phyloP scores from a whole-genome alignment of 64 coral and sea anemone species.

The Montipora foliosa region DNA sequence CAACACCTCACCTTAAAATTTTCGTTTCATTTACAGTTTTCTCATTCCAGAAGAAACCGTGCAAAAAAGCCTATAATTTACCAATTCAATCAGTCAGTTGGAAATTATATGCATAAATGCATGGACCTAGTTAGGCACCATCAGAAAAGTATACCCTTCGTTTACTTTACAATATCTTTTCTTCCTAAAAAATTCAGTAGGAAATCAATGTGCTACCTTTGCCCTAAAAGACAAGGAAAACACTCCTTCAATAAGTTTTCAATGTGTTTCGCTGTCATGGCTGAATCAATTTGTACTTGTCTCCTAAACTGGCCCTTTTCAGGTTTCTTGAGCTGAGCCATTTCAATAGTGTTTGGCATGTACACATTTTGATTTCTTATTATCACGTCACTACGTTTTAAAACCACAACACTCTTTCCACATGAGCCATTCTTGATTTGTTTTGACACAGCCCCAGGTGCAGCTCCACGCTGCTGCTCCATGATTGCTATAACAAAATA shows the following conservation, averaged over 20 bases:
- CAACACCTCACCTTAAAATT: no score
- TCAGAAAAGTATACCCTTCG: no score
- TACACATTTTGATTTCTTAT: neutral
- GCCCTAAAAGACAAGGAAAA: neutral
- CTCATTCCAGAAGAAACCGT: no score
- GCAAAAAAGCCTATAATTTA: no score
- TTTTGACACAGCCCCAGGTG: neutral
- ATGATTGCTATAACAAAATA: no score
- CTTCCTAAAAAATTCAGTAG: no score
- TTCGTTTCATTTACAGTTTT: no score
- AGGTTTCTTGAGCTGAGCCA: neutral
- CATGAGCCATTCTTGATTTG: neutral
- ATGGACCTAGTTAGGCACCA: no score
- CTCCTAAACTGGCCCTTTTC: neutral
- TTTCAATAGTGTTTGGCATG: constrained; percentile 33
- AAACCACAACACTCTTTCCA: neutral
- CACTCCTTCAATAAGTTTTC: neutral
- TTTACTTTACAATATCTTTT: no score
- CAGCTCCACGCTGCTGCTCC: no score
- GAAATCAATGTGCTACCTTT: neutral
- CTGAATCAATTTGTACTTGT: neutral
- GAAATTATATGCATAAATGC: no score
- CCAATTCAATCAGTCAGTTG: no score
- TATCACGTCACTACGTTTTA: neutral
- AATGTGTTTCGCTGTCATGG: neutral